Evolutionary conservation across 1,140 invertebrate genomes (phyloP).

Genomic region (Cylas formicarius): DNA sequence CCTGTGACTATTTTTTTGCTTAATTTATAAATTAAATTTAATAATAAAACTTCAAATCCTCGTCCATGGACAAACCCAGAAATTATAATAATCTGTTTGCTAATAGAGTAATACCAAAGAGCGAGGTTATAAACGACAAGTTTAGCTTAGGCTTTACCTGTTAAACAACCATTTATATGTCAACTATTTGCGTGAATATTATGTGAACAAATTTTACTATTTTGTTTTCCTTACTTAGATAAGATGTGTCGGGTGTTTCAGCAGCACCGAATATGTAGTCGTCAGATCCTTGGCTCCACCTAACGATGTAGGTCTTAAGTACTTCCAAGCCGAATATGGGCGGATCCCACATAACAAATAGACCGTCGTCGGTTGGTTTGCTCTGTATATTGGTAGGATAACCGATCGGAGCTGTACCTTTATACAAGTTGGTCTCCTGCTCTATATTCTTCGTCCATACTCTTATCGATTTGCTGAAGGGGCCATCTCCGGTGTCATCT

Average conservation of each 20-base stretch:
- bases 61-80: too few species aligned
- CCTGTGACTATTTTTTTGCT: too few species aligned
- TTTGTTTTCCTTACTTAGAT: constrained; percentile 45
- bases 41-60: too few species aligned
- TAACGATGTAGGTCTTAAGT: constrained; percentile 51
- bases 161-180: not conserved
- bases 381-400: constrained; percentile 62
- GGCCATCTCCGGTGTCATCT: constrained; percentile 79
- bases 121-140: too few species aligned
- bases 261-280: constrained; percentile 51
- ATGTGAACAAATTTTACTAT: too few species aligned
- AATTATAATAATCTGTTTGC: too few species aligned
- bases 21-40: too few species aligned
- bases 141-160: too few species aligned
- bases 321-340: constrained; percentile 52
- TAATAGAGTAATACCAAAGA: too few species aligned
- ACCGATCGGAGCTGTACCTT: constrained; percentile 43
- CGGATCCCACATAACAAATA: constrained; percentile 64
- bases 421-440: constrained; percentile 18
- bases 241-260: constrained; percentile 57
- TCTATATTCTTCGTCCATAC: constrained; percentile 62
- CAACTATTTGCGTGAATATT: not conserved
- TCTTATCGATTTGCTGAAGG: constrained; percentile 78
- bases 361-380: constrained; percentile 53
- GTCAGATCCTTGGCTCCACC: constrained; percentile 52